Evolutionary conservation across 2,113 vertebrate species (phyloP).

Genomic region (Origma solitaria): DNA sequence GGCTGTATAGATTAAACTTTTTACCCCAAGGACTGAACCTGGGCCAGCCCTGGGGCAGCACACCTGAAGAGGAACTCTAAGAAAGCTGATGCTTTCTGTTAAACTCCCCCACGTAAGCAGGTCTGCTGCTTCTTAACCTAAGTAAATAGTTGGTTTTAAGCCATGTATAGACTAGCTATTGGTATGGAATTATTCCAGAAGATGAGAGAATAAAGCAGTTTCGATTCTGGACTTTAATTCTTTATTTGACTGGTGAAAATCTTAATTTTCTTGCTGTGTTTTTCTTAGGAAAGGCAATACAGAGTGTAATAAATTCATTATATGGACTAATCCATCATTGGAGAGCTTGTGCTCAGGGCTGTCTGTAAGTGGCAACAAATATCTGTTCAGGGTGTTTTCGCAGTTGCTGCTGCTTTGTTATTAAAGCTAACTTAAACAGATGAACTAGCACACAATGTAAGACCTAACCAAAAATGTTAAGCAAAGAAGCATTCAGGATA

Average conservation of each 20-base stretch:
- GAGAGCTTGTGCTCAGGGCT: neutral
- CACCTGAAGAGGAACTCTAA: neutral
- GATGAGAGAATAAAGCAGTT: neutral
- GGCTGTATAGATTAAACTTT: neutral
- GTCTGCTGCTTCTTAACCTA: neutral
- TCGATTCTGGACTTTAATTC: neutral
- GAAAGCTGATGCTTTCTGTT: neutral
- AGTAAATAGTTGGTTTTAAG: neutral
- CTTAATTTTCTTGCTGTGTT: neutral
- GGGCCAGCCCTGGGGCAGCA: neutral
- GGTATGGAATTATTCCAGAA: neutral
- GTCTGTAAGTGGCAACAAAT: neutral
- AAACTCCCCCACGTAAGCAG: neutral
- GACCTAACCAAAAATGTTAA: neutral
- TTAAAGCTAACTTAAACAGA: neutral
- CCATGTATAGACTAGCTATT: rapidly evolving
- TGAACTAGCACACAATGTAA: neutral
- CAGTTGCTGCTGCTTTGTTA: neutral
- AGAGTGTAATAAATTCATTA: neutral
- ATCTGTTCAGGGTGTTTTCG: neutral
- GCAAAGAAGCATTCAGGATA: neutral
- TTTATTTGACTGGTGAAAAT: neutral
- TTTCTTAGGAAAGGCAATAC: neutral
- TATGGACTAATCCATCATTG: neutral
- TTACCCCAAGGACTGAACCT: neutral